These are phyloP conservation scores for Chouioia cunea DNA, from an alignment of 2,888 invertebrate species.

Conservation along the genomic window DNA sequence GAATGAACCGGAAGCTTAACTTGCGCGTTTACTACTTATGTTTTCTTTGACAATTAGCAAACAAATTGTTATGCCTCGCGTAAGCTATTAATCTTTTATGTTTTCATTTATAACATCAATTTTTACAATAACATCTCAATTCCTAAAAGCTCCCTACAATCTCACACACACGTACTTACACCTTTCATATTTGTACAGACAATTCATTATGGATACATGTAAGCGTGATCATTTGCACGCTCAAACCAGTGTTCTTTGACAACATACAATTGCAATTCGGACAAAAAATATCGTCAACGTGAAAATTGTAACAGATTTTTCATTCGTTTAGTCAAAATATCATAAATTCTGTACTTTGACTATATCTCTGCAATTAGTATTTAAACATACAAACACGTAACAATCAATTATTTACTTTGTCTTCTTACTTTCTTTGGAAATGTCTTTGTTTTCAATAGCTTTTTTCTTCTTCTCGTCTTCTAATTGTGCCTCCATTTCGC, in stretches of 20 bases:
- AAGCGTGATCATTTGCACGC: slow-evolving; percentile 15
- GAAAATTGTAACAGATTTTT: slow-evolving; percentile 10
- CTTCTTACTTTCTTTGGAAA: slow-evolving; percentile 44
- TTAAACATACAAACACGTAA: slow-evolving; percentile 14
- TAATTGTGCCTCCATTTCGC: slow-evolving; percentile 82
- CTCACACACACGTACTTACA: slow-evolving; percentile 11
- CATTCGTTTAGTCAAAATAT: too few species aligned
- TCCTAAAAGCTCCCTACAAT: slow-evolving; percentile 26
- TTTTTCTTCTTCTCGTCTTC: slow-evolving; percentile 50
- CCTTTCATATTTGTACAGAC: slow-evolving; percentile 15
- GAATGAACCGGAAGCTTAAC: slow-evolving; percentile 44
- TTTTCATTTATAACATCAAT: slow-evolving; percentile 29
- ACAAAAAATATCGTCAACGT: slow-evolving; percentile 11
- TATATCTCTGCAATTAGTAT: not conserved
- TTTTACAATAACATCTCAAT: slow-evolving; percentile 35
- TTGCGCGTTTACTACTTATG: slow-evolving; percentile 33
- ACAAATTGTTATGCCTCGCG: slow-evolving; percentile 30
- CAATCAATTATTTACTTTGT: slow-evolving; percentile 32
- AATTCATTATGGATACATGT: not conserved
- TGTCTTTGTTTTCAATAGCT: slow-evolving; percentile 43
- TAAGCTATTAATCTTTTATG: slow-evolving; percentile 27
- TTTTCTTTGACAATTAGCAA: slow-evolving; percentile 37
- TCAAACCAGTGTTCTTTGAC: not conserved
- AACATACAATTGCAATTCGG: slow-evolving; percentile 10
- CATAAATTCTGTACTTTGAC: not conserved